Evolutionary conservation across 2,888 invertebrate genomes (phyloP), one percentile per base, ranked within the genome.

Genomic region (Agrochola litura): DNA sequence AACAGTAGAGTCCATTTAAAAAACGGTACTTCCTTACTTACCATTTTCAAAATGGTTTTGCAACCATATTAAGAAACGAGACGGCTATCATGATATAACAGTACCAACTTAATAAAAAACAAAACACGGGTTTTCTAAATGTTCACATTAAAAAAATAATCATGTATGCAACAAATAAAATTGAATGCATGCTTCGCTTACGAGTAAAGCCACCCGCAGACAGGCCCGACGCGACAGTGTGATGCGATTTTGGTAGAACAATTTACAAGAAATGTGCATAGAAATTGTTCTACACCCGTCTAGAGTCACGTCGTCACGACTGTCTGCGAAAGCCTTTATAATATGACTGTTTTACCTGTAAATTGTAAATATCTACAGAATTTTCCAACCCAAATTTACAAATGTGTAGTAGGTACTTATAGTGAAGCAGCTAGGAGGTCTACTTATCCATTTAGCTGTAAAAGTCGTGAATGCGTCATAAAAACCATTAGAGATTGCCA

Each of bases 371-470:
- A 60, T 16, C 2, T 60, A 9, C 46, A 25, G 19, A 64, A 22
- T n/a, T 22, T 70, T 43, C 3, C 14, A 19, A 19, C 46, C 0
- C 25, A 19, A 14, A 10, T 1, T 3, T 46, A 22, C 5, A 12
- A 19, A 19, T 25, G 25, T 2, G 6, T 52, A 52, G 3, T 30
- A 30, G 30, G 30, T 56, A 56, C 56, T 3, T 56, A 25, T 25
- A 58, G n/a, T 54, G 37, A 16, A 6, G 9, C 12, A 54, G 5
- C 22, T n/a, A 56, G 12, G 46, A 65, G 25, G 61, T 81, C 56
- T 84, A 71, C 81, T 82, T 76, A 80, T 83, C 73, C 81, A 67
- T 81, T 81, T 82, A 78, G 68, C 68, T 81, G 60, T 83, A 69
- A 86, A 77, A 83, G 71, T 76, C 76, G 56, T 58, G 67, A 77